Base-by-base conservation (phyloP, 53 echinoderm and acorn worm species). In the Pentamera pediparva region DNA sequence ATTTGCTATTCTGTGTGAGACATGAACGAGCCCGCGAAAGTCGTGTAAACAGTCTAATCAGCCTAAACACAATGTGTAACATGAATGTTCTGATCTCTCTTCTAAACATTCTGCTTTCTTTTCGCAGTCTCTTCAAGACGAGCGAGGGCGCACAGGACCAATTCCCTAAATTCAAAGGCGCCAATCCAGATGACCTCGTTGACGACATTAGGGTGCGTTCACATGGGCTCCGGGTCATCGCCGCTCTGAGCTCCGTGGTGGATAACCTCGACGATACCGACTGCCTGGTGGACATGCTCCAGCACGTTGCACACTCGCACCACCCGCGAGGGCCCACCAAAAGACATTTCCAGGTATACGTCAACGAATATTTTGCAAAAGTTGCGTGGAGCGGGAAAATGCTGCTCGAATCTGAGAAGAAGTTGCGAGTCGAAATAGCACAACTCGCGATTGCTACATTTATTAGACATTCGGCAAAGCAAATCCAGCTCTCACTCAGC, bases 231-330 rank as follows among this genome's bases (percentile, higher is more conserved):
- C 74, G 91, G 65, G 91, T 90, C 12, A 70, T 87, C 19, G 86
- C 83, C 11, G 86, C 91, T 15, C 76, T 90, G 35, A 83, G 80
- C 65, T 87, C 80, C 26, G 49, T 86, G 64, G 86, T 90, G 30
- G 91, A 90, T 51, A 83, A 87, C 57, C 54, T 90, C 12, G 91
- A 90, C 37, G 76, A 87, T 31, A 76, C 75, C 24, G 91, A 90
- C 4, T 70, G 86, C 70, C 81, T 90, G 24, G 41, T 87, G n/a
- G 86, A 90, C 56, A 69, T 90, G 33, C 79, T 90, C 18, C 70
- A 75, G 31, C 79, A 90, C 59, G 83, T 83, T 17, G 83, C 81
- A 15, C 72, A 78, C 62, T 86, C 90, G 15, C 86, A 86, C 55
- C 76, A 71, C 45, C 67, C 67, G 30, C 67, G 67, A 43, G 67